phyloP scores from a whole-genome alignment of 2,888 invertebrate genomes.

The Phlogophora meticulosa region DNA sequence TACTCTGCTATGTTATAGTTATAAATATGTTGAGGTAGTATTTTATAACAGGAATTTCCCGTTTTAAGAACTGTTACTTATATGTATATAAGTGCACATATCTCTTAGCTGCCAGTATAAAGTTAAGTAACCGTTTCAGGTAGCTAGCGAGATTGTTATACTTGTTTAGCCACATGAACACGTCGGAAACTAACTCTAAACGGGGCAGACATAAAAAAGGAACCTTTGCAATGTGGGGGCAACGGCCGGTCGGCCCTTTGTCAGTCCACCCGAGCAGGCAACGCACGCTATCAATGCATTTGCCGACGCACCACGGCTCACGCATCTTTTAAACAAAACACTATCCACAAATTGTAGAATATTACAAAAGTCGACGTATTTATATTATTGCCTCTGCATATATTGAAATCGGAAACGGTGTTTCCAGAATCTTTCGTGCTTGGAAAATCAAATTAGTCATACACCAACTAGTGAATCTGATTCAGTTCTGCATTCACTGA shows the following conservation, averaged over 20 bases:
- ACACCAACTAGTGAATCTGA: not conserved
- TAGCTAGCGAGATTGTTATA: constrained; percentile 14
- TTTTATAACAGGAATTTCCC: constrained; percentile 9
- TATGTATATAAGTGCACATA: not conserved
- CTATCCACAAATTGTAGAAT: constrained; percentile 8
- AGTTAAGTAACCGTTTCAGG: constrained; percentile 16
- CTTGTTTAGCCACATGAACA: constrained; percentile 31
- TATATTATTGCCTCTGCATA: not conserved
- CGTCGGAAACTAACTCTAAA: constrained; percentile 69
- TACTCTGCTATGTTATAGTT: constrained; percentile 2
- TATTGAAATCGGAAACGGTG: not conserved
- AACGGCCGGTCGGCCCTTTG: constrained; percentile 81
- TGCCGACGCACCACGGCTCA: constrained; percentile 56
- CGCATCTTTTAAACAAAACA: constrained; percentile 35
- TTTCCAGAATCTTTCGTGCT: constrained; percentile 3
- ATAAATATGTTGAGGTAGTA: not conserved
- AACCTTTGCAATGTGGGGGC: constrained; percentile 77
- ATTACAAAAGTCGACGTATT: constrained; percentile 1
- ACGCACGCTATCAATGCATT: constrained; percentile 59
- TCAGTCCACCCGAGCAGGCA: constrained; percentile 57
- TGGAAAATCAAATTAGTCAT: constrained; percentile 27
- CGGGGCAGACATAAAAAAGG: constrained; percentile 71
- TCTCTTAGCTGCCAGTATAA: not conserved
- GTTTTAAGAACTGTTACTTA: constrained; percentile 24
- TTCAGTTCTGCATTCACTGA: not conserved